A percentile compares a stretch with the other conserved stretches of the same genome.
Conservation (phyloP, 1,140 invertebrate species). For the Drosophila arawakana region DNA sequence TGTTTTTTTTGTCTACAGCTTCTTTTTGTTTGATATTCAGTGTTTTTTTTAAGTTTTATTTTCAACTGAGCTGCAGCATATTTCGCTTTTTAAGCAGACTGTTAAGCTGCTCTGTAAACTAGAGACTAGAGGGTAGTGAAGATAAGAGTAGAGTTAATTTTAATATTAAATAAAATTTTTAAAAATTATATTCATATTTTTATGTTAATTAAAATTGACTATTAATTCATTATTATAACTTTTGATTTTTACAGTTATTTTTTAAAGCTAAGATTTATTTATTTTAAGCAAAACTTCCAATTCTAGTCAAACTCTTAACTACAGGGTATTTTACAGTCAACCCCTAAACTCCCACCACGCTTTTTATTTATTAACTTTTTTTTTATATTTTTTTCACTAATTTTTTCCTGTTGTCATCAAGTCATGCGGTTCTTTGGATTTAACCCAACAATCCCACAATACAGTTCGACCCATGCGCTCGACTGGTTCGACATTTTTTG, state of each 20-base stretch:
- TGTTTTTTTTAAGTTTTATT: neutral
- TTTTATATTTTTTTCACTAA: conserved; percentile 14
- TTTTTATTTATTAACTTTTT: neutral
- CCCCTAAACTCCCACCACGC: neutral
- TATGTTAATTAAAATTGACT: too few species aligned
- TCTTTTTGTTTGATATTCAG: neutral
- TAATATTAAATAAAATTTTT: too few species aligned
- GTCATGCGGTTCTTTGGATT: conserved; percentile 52
- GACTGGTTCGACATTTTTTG: conserved; percentile 14
- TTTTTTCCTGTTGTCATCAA: conserved; percentile 28
- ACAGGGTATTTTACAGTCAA: neutral
- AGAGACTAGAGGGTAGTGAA: neutral
- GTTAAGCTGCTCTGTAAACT: conserved; percentile 1
- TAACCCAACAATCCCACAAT: conserved; percentile 36
- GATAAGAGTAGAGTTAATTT: too few species aligned
- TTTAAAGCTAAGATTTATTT: too few species aligned
- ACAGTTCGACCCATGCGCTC: conserved; percentile 12
- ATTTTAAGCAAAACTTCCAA: too few species aligned
- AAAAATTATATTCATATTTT: too few species aligned
- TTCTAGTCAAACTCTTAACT: neutral
- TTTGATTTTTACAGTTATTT: too few species aligned
- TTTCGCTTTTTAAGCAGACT: conserved; percentile 8
- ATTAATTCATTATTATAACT: too few species aligned
- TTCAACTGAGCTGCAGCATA: conserved; percentile 5
- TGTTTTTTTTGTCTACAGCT: conserved; percentile 3